Base-by-base conservation (phyloP, 2,888 invertebrate genomes). In the Melieria crassipennis region DNA sequence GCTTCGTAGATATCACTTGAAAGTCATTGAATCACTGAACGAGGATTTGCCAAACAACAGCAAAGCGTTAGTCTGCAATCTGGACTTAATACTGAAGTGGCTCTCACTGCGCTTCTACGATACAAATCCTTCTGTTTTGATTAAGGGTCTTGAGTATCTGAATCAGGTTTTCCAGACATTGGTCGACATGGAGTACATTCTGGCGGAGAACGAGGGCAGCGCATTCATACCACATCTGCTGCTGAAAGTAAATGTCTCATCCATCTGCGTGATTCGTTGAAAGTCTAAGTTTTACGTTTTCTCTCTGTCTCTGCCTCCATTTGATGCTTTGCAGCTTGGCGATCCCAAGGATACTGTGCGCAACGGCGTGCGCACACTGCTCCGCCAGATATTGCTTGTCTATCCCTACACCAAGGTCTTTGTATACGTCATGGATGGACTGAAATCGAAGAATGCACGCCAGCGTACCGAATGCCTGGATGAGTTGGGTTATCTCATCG, bases 31-130 rank as follows among this genome's bases (percentile, higher is more conserved):
- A 86, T 89, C 93, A 0, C 88, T 99, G 64, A 92, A 91, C 65
- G 96, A 96, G 87, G 95, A 96, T 86, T 87, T 96, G 65, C 89
- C 91, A 4, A 91, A 90, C n/a, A 94, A 94, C 80, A 91, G 91
- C 56, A 90, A 92, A 79, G 93, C 96, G 0, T 89, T 97, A 57
- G 91, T 96, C 77, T 92, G 93, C 30, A 99, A 99, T 88, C 89
- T 98, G 74, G 99, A 99, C 88, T 88, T 99, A 74, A 93, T 99
- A 69, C 90, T 99, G 61, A 98, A 98, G 85, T 99, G 99, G 99
- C 86, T 98, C 79, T 98, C 98, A 0, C 88, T 99, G 62, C 89
- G 99, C 73, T 99, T 99, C 88, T 99, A 98, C 83, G 99, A 99
- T 88, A 99, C 99, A 43, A 99, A 99, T 88, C 98, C 99, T 9